Base-by-base conservation (phyloP, 1,140 invertebrate species). In the Pogonus chalceus region DNA sequence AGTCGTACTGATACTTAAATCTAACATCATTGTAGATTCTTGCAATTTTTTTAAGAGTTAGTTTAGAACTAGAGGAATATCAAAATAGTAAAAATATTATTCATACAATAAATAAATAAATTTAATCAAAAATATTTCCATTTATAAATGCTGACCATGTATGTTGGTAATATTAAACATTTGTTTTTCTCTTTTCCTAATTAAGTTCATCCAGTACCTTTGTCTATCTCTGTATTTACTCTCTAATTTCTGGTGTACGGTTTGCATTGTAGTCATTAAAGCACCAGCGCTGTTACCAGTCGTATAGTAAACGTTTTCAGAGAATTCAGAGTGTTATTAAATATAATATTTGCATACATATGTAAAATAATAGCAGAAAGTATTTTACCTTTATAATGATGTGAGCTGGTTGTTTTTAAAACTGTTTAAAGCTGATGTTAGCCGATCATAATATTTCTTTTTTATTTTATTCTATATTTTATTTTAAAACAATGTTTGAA, bases 261-360 rank as follows among this genome's bases (percentile, higher is more conserved):
- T 43, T 18, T 18, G n/a, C n/a, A n/a, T n/a, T n/a, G 37, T 7
- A 31, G 4, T 43, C 37, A 16, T 43, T 43, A 43, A 43, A 43
- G 18, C 9, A n/a, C n/a, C n/a, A n/a, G n/a, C n/a, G n/a, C n/a
- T n/a, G n/a, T n/a, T 18, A 31, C 37, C 3, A 43, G 37, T 43
- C 37, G 7, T 7, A 16, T 43, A 10, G 37, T 43, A 43, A 43
- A 43, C 37, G 18, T 7, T 43, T 4, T 31, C 4, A 4, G 37
- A 43, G 37, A 9, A 16, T 16, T 10, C 3, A 12, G 7, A 43
- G 9, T 43, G 37, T 43, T 43, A 43, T 43, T 43, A 43, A 43
- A 43, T 43, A 43, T 43, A 43, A 43, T 43, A 43, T 43, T 43
- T 43, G 37, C 37, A 43, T 43, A 43, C 37, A 43, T 16, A 43